These are phyloP conservation scores for Pogonophryne albipinna DNA, from an alignment of 2,797 vertebrate species.

Conservation along the genomic window DNA sequence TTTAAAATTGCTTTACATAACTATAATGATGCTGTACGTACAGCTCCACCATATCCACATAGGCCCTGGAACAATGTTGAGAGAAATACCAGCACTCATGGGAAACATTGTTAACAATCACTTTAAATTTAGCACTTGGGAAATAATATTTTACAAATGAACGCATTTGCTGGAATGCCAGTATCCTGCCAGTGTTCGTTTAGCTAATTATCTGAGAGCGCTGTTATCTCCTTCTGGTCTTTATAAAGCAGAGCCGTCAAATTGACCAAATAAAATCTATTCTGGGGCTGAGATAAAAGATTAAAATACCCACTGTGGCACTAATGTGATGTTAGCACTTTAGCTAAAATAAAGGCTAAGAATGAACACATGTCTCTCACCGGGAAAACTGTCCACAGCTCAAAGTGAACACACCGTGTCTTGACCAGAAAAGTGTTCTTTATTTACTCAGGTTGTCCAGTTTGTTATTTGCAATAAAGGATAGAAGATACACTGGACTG, in stretches of 20 bases:
- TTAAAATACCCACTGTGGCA: slow-evolving; percentile 42
- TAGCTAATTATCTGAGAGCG: slow-evolving; percentile 59
- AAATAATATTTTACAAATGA: slow-evolving; percentile 70
- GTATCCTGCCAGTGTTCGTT: slow-evolving; percentile 61
- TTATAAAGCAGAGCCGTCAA: slow-evolving; percentile 52
- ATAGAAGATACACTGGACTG: background rate
- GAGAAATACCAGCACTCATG: slow-evolving; percentile 52
- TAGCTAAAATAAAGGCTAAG: slow-evolving; percentile 20
- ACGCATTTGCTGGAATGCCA: slow-evolving; percentile 55
- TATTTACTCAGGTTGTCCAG: background rate
- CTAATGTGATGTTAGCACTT: slow-evolving; percentile 35
- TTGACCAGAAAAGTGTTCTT: background rate
- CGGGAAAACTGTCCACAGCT: background rate
- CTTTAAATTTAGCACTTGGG: slow-evolving; percentile 67
- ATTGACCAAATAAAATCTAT: slow-evolving; percentile 57
- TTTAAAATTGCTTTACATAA: slow-evolving; percentile 34
- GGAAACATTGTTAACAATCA: slow-evolving; percentile 61
- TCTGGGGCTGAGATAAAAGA: slow-evolving; percentile 57
- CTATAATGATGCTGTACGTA: slow-evolving; percentile 20
- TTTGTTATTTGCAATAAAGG: background rate
- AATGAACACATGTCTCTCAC: slow-evolving; percentile 21
- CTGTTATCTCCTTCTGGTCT: slow-evolving; percentile 51
- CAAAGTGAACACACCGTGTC: background rate
- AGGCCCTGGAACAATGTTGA: slow-evolving; percentile 23
- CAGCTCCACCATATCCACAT: slow-evolving; percentile 25